Evolutionary conservation across 2,797 vertebrate genomes (phyloP).

Genomic region (Melanotaenia parkinsoni): DNA sequence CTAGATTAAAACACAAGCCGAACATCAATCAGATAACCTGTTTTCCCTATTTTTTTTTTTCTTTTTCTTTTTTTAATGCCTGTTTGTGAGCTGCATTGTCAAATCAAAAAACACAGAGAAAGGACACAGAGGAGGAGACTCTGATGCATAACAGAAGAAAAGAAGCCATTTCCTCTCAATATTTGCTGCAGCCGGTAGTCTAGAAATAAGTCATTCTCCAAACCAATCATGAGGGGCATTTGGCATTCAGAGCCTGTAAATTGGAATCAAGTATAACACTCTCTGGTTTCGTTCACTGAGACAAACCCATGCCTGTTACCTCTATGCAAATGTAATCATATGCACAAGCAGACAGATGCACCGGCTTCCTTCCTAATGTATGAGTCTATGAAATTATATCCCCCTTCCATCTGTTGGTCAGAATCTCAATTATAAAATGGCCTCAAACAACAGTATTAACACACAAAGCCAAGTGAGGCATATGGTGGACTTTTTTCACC

Average conservation of each 20-base stretch:
- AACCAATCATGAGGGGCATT: conserved; percentile 67
- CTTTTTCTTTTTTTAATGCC: conserved; percentile 21
- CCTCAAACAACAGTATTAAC: conserved; percentile 47
- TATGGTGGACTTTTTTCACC: neutral
- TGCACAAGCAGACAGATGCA: conserved; percentile 59
- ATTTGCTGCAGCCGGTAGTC: conserved; percentile 37
- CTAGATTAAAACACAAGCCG: conserved; percentile 76
- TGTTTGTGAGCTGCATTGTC: conserved; percentile 41
- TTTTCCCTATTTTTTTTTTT: conserved; percentile 25
- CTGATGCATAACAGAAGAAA: conserved; percentile 32
- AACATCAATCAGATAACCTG: conserved; percentile 77
- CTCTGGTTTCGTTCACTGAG: conserved; percentile 40
- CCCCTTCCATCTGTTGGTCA: conserved; percentile 69
- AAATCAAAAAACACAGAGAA: conserved; percentile 24
- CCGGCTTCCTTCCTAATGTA: conserved; percentile 59
- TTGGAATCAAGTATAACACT: conserved; percentile 58
- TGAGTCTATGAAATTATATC: conserved; percentile 65
- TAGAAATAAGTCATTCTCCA: conserved; percentile 60
- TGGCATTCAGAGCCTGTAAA: conserved; percentile 67
- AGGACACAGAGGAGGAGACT: conserved; percentile 31
- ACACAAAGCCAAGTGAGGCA: conserved; percentile 39
- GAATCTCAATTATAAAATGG: conserved; percentile 59
- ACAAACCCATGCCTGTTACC: conserved; percentile 52
- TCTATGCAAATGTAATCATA: conserved; percentile 71
- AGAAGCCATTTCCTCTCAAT: conserved; percentile 39